These are phyloP conservation scores for Poicephalus meyeri DNA, from an alignment of 2,113 vertebrate species.

Conservation along the genomic window DNA sequence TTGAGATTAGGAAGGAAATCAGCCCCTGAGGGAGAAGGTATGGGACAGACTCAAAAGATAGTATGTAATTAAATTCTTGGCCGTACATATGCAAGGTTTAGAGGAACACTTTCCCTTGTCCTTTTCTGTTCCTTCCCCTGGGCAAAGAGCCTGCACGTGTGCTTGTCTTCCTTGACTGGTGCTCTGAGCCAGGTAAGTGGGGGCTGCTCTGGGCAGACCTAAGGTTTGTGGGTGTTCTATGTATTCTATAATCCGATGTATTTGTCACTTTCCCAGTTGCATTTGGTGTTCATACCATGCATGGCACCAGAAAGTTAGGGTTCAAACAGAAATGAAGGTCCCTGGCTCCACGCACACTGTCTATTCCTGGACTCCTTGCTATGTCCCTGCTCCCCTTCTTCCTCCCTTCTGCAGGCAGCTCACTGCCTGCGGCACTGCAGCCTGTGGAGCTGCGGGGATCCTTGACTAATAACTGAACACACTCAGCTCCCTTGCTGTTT, in stretches of 20 bases:
- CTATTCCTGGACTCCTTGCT: not conserved
- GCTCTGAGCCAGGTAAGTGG: not conserved
- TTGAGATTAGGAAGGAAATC: not conserved
- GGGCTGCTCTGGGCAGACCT: not conserved
- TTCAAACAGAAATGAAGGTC: not conserved
- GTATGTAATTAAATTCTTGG: constrained; percentile 50
- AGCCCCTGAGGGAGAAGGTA: not conserved
- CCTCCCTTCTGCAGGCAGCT: not conserved
- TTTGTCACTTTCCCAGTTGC: not conserved
- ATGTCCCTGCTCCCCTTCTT: not conserved
- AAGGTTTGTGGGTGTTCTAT: not conserved
- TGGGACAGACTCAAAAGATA: not conserved
- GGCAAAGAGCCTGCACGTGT: not conserved
- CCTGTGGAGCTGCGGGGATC: not conserved
- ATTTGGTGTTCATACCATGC: not conserved
- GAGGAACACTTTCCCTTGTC: not conserved
- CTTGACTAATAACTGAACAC: not conserved
- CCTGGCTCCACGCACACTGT: not conserved
- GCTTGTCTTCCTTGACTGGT: not conserved
- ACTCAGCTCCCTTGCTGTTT: not conserved
- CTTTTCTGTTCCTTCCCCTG: not conserved
- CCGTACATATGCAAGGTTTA: not conserved
- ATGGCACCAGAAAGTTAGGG: not conserved
- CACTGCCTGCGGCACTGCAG: not conserved
- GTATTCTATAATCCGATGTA: too few species aligned